Base-by-base conservation (phyloP, 2,888 invertebrate species). In the Sinelater perroti region DNA sequence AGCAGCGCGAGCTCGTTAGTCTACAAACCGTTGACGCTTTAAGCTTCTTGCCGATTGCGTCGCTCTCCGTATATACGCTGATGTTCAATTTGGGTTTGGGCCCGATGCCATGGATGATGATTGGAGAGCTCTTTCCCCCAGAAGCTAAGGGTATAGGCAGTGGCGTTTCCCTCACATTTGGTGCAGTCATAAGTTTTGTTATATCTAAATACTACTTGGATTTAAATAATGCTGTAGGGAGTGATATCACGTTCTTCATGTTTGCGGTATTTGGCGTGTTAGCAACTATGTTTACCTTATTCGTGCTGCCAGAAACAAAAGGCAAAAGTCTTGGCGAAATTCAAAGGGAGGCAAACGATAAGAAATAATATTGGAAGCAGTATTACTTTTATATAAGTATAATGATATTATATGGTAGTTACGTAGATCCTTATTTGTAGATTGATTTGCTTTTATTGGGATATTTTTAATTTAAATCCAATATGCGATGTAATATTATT, bases 21-120 rank as follows among this genome's bases (percentile, higher is more conserved):
- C 6, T 75, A 0, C 67, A 74, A 0, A 78, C 83, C 13, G 80
- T 88, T 0, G 69, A 73, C 0, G 71, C 78, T 7, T 80, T 92
- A 8, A 82, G 84, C 0, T 92, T 91, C 88, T 72, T 94, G 47
- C 93, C 94, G 0, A 77, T 95, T 3, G 65, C 86, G 0, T 85
- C 88, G 20, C 75, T 94, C 11, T 88, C 90, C 17, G 63, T 90
- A 1, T 95, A 90, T 76, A 88, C 93, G 13, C 75, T 89, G 10
- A 84, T 89, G 20, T 94, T 94, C 78, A 90, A 91, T 0, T 71
- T 93, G 26, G 94, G 94, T 30, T 89, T 88, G 68, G 94, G 94
- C 0, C 94, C 94, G 0, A 90, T 95, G 35, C 94, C 94, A 0
- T 91, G 91, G 91, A 84, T 93, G 82, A 89, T 91, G 82, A 82